phyloP scores from a whole-genome alignment of 2,113 vertebrate genomes.

The Pangasianodon hypophthalmus region DNA sequence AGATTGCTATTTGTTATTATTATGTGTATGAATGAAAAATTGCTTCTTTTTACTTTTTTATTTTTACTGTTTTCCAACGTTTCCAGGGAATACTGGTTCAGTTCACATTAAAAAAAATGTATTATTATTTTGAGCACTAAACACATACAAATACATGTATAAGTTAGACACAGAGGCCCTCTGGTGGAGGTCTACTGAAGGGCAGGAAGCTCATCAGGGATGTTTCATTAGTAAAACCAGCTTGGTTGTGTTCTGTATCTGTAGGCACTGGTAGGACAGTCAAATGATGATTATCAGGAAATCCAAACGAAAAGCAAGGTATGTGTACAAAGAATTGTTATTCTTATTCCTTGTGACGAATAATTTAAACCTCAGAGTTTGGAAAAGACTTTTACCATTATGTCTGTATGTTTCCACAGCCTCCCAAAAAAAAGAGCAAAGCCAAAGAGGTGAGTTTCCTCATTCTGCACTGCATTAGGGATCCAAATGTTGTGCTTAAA shows the following conservation, averaged over 20 bases:
- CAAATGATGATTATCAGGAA: slow-evolving; percentile 56
- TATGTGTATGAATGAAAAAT: background rate
- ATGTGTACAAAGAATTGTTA: background rate
- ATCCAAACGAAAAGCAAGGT: slow-evolving; percentile 59
- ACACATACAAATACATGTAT: background rate
- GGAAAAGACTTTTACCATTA: background rate
- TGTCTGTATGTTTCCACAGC: slow-evolving; percentile 53
- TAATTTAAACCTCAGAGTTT: background rate
- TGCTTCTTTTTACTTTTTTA: background rate
- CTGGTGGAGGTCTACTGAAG: slow-evolving; percentile 11
- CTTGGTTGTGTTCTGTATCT: slow-evolving; percentile 33
- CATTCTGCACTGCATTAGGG: background rate
- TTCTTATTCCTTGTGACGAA: background rate
- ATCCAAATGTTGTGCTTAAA: background rate
- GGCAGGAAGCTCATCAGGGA: slow-evolving; percentile 14
- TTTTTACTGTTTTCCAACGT: background rate
- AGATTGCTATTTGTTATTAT: background rate
- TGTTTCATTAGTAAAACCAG: background rate
- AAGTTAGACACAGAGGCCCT: background rate
- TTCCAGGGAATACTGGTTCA: background rate
- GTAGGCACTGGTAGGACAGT: slow-evolving; percentile 21
- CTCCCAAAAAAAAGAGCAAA: slow-evolving; percentile 55
- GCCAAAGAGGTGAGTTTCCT: slow-evolving; percentile 53
- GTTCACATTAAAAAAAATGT: background rate
- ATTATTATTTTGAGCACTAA: background rate